Percentiles rank a stretch among this genome's conserved stretches.
Conservation (phyloP, 2,797 vertebrate genomes). For the Hippocampus kuda region DNA sequence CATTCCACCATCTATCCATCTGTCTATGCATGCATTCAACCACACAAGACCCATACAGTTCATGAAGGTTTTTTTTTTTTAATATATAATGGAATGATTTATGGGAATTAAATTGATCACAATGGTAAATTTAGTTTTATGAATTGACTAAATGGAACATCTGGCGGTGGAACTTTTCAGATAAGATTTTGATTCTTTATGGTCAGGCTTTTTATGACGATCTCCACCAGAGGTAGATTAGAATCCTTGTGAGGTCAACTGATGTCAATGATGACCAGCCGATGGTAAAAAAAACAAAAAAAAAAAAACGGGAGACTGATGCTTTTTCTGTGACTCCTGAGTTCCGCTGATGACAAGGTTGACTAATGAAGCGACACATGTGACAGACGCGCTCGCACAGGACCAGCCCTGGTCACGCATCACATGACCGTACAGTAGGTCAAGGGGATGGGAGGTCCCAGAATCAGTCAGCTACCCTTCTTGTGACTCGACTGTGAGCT, state of each 20-base stretch:
- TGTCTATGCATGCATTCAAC: background rate
- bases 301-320: background rate
- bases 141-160: background rate
- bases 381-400: constrained; percentile 37
- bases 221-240: background rate
- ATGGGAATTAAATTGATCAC: background rate
- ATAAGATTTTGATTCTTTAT: background rate
- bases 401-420: constrained; percentile 16
- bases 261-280: background rate
- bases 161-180: background rate
- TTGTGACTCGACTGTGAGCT: constrained; percentile 7
- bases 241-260: background rate
- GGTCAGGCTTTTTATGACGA: background rate
- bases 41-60: background rate
- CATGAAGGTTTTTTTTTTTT: background rate
- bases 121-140: background rate
- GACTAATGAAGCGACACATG: constrained; percentile 26
- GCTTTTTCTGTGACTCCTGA: background rate
- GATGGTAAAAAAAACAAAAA: background rate
- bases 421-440: constrained; percentile 35
- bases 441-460: constrained; percentile 5
- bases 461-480: constrained; percentile 11
- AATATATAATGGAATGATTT: background rate
- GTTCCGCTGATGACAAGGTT: background rate
- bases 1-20: background rate